Evolutionary conservation across 2,113 vertebrate genomes (phyloP).

Genomic region (Uria aalge): DNA sequence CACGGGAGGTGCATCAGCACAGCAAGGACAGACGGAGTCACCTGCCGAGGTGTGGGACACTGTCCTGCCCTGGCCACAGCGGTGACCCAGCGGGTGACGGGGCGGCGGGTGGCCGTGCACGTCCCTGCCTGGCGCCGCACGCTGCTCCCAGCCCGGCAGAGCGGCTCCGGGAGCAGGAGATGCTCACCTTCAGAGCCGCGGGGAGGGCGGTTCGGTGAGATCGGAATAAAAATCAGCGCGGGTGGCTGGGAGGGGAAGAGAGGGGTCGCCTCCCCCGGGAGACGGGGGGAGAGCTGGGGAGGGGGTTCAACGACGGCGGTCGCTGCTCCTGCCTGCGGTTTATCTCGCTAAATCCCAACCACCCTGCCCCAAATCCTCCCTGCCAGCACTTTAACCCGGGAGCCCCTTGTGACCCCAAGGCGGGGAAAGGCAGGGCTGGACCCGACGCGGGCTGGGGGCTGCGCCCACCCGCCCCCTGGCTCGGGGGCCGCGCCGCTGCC

Average conservation of each 20-base stretch:
- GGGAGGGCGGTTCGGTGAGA: background rate
- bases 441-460: background rate
- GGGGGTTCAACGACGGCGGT: background rate
- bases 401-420: fast-evolving
- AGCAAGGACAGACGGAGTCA: background rate
- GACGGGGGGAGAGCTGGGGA: background rate
- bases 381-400: fast-evolving
- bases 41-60: background rate
- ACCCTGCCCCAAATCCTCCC: background rate
- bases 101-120: background rate
- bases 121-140: background rate
- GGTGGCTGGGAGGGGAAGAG: background rate
- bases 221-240: constrained; percentile 33
- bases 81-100: background rate
- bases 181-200: background rate
- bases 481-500: background rate
- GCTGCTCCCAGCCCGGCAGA: background rate
- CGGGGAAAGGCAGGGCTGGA: background rate
- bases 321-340: background rate
- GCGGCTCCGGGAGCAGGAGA: background rate
- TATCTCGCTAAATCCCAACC: background rate
- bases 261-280: background rate
- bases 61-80: background rate
- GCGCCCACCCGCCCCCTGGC: constrained; percentile 27
- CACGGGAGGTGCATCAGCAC: fast-evolving